A percentile compares a stretch with the other conserved stretches of the same genome.
Evolutionary conservation across 2,797 vertebrate species (phyloP).

Genomic region (Gymnodraco acuticeps): DNA sequence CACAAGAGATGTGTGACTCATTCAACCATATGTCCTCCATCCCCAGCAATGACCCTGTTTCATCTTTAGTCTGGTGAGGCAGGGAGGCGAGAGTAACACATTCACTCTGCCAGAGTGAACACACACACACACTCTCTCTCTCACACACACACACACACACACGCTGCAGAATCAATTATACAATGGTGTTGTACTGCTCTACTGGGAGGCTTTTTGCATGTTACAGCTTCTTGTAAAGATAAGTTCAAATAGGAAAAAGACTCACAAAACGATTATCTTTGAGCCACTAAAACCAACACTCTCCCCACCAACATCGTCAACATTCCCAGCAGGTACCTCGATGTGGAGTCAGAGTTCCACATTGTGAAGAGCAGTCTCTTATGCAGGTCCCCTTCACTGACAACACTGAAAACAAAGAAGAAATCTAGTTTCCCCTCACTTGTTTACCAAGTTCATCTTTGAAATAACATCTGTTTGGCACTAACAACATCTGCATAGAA

Average conservation of each 20-base stretch:
- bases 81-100: conserved; percentile 65
- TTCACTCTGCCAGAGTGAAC: conserved; percentile 45
- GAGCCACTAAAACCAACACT: background rate
- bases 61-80: conserved; percentile 52
- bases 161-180: conserved; percentile 56
- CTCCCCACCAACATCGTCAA: background rate
- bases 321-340: conserved; percentile 79
- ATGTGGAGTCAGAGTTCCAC: conserved; percentile 85
- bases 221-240: background rate
- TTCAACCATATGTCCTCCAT: conserved; percentile 59
- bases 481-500: background rate
- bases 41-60: conserved; percentile 64
- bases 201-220: background rate
- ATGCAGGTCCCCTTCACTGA: conserved; percentile 79
- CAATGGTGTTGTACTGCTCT: conserved; percentile 34
- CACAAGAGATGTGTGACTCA: conserved; percentile 52
- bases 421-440: conserved; percentile 6
- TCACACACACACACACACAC: background rate
- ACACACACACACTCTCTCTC: conserved; percentile 29
- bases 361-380: conserved; percentile 90
- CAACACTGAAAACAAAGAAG: conserved; percentile 57
- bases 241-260: conserved; percentile 11
- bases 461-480: background rate
- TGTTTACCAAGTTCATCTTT: background rate
- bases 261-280: background rate